These are phyloP conservation scores for Periplaneta americana DNA, from an alignment of 1,140 invertebrate species.

Conservation along the genomic window DNA sequence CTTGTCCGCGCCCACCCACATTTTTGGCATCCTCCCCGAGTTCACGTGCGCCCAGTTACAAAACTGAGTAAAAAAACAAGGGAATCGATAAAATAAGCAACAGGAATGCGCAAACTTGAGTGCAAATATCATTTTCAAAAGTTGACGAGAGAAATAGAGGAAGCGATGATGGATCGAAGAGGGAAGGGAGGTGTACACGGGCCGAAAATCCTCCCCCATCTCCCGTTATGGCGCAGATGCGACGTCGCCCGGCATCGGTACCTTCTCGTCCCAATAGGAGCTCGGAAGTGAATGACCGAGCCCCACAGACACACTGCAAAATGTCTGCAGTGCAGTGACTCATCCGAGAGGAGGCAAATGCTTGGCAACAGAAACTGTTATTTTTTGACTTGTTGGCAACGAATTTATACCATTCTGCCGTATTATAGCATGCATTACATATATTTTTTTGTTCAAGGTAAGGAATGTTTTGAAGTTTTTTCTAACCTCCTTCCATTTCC, in stretches of 20 bases:
- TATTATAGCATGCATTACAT: not conserved
- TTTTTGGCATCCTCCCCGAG: not conserved
- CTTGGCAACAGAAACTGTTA: not conserved
- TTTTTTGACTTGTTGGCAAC: not conserved
- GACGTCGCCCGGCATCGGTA: not conserved
- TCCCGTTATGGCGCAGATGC: not conserved
- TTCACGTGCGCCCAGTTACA: not conserved
- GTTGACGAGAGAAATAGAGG: not conserved
- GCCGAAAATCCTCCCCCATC: not conserved
- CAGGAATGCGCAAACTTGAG: too few relatives aligned
- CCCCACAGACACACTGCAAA: not conserved
- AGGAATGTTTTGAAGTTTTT: too few relatives aligned
- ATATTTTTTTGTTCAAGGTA: too few relatives aligned
- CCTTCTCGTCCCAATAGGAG: not conserved
- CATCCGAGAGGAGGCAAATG: not conserved
- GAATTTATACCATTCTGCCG: not conserved
- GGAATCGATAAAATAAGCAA: not conserved
- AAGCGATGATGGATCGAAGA: not conserved
- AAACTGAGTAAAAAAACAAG: not conserved
- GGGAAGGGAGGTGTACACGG: not conserved
- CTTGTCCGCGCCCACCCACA: not conserved
- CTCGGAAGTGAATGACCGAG: not conserved
- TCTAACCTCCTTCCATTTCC: too few relatives aligned
- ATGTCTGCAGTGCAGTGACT: not conserved
- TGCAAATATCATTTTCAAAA: not conserved